Conservation (phyloP, 1,140 invertebrate species). For the Bilobella aurantiaca region DNA sequence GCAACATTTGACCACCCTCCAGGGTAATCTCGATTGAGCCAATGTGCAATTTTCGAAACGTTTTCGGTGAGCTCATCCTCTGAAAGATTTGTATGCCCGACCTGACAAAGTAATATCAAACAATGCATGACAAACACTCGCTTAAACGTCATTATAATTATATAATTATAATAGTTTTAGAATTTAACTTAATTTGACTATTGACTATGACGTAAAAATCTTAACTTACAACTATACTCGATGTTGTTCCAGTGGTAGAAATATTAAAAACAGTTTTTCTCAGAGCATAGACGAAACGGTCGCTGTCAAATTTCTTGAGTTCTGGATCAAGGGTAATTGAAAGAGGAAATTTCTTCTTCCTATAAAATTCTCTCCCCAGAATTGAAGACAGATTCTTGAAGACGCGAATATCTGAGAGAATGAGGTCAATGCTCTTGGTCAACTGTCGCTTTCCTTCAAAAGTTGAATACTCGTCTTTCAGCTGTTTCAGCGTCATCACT, state of each 20-base stretch:
- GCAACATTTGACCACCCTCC: slow-evolving; percentile 29
- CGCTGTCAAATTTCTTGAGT: slow-evolving; percentile 12
- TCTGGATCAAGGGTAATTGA: neutral
- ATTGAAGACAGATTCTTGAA: slow-evolving; percentile 20
- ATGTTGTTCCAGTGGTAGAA: slow-evolving; percentile 19
- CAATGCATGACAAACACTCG: no score
- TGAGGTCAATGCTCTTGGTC: slow-evolving; percentile 22
- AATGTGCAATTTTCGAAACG: slow-evolving; percentile 15
- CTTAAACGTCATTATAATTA: no score
- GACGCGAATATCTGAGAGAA: slow-evolving; percentile 20
- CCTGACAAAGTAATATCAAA: slow-evolving; percentile 9
- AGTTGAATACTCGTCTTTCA: slow-evolving; percentile 27
- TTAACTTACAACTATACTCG: slow-evolving; percentile 21
- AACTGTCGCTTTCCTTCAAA: slow-evolving; percentile 30
- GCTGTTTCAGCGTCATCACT: slow-evolving; percentile 29
- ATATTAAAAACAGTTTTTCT: slow-evolving; percentile 28
- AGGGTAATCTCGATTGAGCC: slow-evolving; percentile 20
- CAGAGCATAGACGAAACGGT: slow-evolving; percentile 16
- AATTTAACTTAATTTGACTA: neutral
- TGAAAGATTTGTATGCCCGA: slow-evolving; percentile 24
- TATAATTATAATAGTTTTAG: neutral
- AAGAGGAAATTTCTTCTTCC: slow-evolving; percentile 25
- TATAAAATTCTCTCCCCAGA: slow-evolving; percentile 29
- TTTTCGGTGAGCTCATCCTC: slow-evolving; percentile 25
- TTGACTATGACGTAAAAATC: neutral